A percentile compares a stretch with the other conserved stretches of the same genome.
Conservation (phyloP, 2,113 vertebrate genomes). For the Vidua chalybeata region DNA sequence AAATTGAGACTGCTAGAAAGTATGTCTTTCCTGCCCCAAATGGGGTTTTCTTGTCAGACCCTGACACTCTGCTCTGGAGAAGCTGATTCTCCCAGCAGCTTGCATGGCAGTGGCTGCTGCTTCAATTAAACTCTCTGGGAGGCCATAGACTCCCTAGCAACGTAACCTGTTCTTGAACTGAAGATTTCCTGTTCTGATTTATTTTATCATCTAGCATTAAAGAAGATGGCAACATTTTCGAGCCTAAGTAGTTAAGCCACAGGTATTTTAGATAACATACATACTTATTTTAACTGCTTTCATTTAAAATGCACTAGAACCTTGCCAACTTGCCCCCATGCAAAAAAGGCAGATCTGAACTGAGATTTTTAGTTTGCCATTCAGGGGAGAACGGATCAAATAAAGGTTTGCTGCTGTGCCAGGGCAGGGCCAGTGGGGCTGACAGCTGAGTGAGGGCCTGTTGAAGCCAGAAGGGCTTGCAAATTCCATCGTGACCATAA, state of each 20-base stretch:
- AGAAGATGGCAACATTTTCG: constrained; percentile 26
- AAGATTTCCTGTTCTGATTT: constrained; percentile 28
- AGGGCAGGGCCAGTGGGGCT: background rate
- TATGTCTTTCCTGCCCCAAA: constrained; percentile 24
- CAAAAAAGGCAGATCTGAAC: background rate
- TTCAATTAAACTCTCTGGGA: constrained; percentile 55
- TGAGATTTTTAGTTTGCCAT: background rate
- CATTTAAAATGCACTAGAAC: constrained; percentile 26
- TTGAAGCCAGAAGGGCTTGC: background rate
- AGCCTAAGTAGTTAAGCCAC: constrained; percentile 11
- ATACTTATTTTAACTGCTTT: constrained; percentile 9
- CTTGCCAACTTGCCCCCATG: background rate
- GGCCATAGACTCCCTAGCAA: constrained; percentile 39
- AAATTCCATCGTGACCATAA: background rate
- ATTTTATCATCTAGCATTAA: constrained; percentile 31
- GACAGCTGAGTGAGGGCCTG: fast-evolving
- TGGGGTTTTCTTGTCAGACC: constrained; percentile 41
- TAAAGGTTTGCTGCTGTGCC: background rate
- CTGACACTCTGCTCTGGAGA: constrained; percentile 2
- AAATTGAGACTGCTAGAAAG: constrained; percentile 40
- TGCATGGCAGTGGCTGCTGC: background rate
- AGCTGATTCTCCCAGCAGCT: constrained; percentile 27
- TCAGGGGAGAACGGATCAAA: background rate
- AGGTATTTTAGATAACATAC: constrained; percentile 31
- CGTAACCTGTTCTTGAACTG: constrained; percentile 46